Evolutionary conservation across 2,888 invertebrate genomes (phyloP), one percentile per base, ranked within the genome.

Genomic region (Drosophila rellima): DNA sequence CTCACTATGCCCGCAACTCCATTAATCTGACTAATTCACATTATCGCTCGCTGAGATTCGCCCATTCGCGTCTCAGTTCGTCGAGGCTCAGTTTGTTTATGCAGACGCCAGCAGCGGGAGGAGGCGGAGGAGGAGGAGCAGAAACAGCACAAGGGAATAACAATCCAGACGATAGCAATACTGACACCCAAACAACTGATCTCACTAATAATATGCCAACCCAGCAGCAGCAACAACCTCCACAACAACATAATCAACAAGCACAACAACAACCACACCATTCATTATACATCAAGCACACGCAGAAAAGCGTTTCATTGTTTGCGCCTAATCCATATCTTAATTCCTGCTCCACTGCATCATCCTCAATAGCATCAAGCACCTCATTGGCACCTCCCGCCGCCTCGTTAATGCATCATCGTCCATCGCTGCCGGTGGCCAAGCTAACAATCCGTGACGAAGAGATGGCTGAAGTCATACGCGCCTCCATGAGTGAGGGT

Each of bases 11-110:
- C 18, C 90, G 92, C 55, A 92, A 92, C 72, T 92, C 92, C 10
- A 90, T 91, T 13, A 92, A 92, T 74, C 84, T 91, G 68, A 90
- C 91, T 48, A 92, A 92, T 73, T 91, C 92, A 55, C 90, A 91
- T 77, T 92, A 92, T 81, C 91, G 92, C 59, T 92, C 92, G 59
- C 82, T 92, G 69, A 89, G 92, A 68, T 92, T 92, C 64, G 90
- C 91, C 29, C 91, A 92, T 64, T 92, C 92, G 55, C 91, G 92
- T 39, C 80, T 92, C 42, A 92, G 91, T 60, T 91, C 92, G 18
- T 92, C 91, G 63, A 88, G 92, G 17, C 82, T 92, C 47, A 92
- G 92, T 65, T 74, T 92, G 61, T 92, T 92, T 44, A 87, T 91
- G 88, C 92, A 92, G 69, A 71, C 90, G 61, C 78, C 82, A 15